Conservation (phyloP, 2,888 invertebrate species). For the Heliothis peltigera region DNA sequence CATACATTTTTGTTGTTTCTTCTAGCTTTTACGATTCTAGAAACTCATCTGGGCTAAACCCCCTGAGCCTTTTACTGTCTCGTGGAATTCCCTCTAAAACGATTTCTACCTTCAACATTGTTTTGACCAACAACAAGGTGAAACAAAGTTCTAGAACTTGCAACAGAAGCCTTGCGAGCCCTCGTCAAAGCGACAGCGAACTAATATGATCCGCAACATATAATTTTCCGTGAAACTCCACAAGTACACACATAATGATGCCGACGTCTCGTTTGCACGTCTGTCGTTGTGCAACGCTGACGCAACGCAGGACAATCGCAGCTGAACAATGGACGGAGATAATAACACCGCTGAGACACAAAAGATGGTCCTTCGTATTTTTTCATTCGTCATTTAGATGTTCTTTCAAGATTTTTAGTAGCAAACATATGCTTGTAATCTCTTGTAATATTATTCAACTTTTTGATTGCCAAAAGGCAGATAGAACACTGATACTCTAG, state of each 20-base stretch:
- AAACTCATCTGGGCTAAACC: too few species aligned
- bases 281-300: constrained; percentile 46
- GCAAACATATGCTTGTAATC: not conserved
- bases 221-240: constrained; percentile 34
- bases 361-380: constrained; percentile 34
- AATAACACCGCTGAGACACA: constrained; percentile 38
- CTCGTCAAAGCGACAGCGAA: not conserved
- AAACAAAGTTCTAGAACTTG: not conserved
- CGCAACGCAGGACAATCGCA: constrained; percentile 54
- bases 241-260: constrained; percentile 33
- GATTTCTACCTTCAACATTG: too few species aligned
- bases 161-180: not conserved
- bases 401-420: not conserved
- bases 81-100: not conserved
- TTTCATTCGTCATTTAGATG: not conserved
- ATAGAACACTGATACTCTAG: not conserved
- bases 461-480: not conserved
- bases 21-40: too few species aligned
- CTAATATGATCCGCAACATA: constrained; percentile 31
- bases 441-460: not conserved
- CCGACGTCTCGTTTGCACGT: constrained; percentile 28
- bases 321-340: constrained; percentile 52
- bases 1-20: too few species aligned
- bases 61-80: not conserved
- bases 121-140: not conserved